A percentile compares a stretch with the other conserved stretches of the same genome.
Evolutionary conservation across 2,113 vertebrate species (phyloP).

Genomic region (Leucopternis melanops): DNA sequence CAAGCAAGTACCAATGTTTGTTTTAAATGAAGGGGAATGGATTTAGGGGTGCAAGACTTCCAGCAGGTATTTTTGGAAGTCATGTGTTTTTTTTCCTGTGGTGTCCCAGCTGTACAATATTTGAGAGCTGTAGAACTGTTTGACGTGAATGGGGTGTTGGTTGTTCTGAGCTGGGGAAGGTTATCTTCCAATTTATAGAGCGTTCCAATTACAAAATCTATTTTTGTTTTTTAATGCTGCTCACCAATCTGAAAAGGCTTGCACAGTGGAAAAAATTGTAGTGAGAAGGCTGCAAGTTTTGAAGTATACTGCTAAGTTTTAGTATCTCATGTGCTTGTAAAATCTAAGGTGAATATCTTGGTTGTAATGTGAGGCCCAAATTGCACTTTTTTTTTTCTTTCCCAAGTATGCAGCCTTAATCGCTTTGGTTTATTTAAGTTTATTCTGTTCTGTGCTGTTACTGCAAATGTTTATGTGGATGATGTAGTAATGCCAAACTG

Average conservation of each 20-base stretch:
- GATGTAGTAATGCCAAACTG: neutral
- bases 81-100: neutral
- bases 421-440: neutral
- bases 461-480: neutral
- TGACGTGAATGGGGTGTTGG: neutral
- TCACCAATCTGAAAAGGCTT: neutral
- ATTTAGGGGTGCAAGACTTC: neutral
- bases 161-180: neutral
- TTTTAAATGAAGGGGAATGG: neutral
- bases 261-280: neutral
- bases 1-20: neutral
- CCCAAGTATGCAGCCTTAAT: neutral
- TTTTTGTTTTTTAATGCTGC: neutral
- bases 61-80: neutral
- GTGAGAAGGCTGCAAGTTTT: neutral
- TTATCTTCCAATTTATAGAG: neutral
- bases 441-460: neutral
- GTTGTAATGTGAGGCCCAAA: neutral
- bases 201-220: neutral
- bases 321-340: neutral
- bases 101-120: neutral
- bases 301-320: neutral
- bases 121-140: neutral
- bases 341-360: neutral
- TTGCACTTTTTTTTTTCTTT: neutral